Base-by-base conservation (phyloP, 1,140 invertebrate species). In the Cydia pomonella region DNA sequence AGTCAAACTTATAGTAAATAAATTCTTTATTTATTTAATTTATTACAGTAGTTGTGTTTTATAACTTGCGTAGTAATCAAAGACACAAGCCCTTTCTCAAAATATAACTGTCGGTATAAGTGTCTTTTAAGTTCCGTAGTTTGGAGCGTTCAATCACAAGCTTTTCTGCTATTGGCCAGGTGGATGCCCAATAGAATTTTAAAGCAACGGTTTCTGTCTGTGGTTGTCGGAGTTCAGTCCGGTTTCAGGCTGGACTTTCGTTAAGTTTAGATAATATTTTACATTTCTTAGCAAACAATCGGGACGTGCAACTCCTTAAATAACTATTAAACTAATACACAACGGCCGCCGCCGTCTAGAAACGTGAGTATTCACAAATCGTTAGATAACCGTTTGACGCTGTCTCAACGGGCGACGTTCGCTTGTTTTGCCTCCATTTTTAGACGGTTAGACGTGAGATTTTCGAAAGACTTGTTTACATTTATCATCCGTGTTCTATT, bases 361-460 rank as follows among this genome's bases (percentile, higher is more conserved):
- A 77, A 77, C 78, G 89, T 92, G 78, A 91, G 89, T 91, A 87
- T 73, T 77, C 50, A 75, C 71, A 76, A 50, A 53, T 77, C 72
- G 77, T 82, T 85, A 80, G 80, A 80, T 81, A 80, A 81, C 75
- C 73, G 74, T 79, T 83, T 82, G 82, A 88, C 81, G 87, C 84
- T 82, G 78, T 79, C 75, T 76, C 76, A 82, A 63, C 41, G 64
- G 64, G 27, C 53, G 75, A 83, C 80, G 79, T 89, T 92, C 91
- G 89, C 76, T 92, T 92, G 91, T 92, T 92, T 91, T 91, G 85
- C 88, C 88, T 91, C 89, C 89, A 90, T 90, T 89, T 90, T 89
- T 84, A 73, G 81, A 87, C 89, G 64, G 85, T 90, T 89, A 83
- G 72, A 81, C 64, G 74, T 84, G 76, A 82, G 44, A 72, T 81